Evolutionary conservation across 2,797 vertebrate genomes (phyloP), one percentile per base, ranked within the genome.

Genomic region (Lagodon rhomboides): DNA sequence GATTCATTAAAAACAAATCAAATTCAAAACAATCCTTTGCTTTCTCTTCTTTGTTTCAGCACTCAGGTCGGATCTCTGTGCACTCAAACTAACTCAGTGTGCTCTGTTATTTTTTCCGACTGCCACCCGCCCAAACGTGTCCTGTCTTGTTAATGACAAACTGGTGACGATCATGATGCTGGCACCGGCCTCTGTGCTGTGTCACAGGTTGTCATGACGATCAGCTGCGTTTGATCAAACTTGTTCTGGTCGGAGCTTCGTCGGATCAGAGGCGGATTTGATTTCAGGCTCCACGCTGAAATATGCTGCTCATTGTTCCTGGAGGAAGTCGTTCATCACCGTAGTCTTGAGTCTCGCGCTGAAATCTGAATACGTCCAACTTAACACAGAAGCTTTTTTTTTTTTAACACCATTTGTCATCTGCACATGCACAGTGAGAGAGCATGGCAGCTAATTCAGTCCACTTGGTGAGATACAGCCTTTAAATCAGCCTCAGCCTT

Each of bases 371-470:
- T 46, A 8, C 22, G 7, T 54, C 18, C 46, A 41, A 65, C 73
- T 4, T 3, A 30, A 30, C 43, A 64, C 63, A 60, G 30, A 68
- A n/a, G 27, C 66, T 2, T 34, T 22, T 51, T 54, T 65, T 30
- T 30, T 30, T 30, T 30, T 30, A 4, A 4, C 25, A 16, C 44
- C 30, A 12, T 80, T 76, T 38, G 50, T 68, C 62, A 60, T 69
- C 56, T 61, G 55, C 41, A 55, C 43, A 41, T 50, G 51, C 58
- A 59, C 67, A 55, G 30, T 53, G 78, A 68, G 68, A 51, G 69
- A 25, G 15, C 18, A 46, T 59, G 65, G 16, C 55, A 30, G 73
- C 53, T 81, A 67, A 84, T 79, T 64, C 84, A 72, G 54, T 68
- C 3, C 13, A 5, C 70, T 49, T 9, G 54, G 27, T 58, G 27